Percentiles rank a stretch among this genome's conserved stretches.
Conservation (phyloP, 2,888 invertebrate genomes). For the Erpobdella octoculata region DNA sequence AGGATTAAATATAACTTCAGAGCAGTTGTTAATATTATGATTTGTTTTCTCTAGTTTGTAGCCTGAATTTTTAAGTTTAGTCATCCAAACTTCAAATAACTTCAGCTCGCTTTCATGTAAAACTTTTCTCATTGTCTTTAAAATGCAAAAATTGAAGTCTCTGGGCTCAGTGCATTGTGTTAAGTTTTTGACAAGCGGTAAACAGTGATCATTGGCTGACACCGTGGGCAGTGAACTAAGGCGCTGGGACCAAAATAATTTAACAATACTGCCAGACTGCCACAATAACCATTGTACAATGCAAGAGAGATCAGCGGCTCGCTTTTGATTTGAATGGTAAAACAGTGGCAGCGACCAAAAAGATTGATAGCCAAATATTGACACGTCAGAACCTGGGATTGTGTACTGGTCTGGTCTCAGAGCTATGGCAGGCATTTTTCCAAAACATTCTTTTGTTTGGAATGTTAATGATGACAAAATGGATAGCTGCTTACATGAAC, state of each 20-base stretch:
- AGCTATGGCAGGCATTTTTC: slow-evolving; percentile 25
- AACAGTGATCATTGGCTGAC: no score
- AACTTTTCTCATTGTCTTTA: neutral
- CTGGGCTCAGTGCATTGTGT: no score
- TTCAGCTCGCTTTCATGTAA: neutral
- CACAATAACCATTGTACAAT: slow-evolving; percentile 27
- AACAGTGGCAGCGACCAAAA: slow-evolving; percentile 30
- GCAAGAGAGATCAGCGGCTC: neutral
- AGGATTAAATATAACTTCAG: neutral
- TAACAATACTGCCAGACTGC: slow-evolving; percentile 16
- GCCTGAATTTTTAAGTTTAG: neutral
- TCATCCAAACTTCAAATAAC: neutral
- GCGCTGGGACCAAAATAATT: slow-evolving; percentile 6
- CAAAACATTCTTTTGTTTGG: no score
- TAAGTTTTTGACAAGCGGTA: no score
- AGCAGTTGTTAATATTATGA: neutral
- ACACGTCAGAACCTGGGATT: neutral
- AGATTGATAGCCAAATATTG: slow-evolving; percentile 17
- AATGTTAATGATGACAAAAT: no score
- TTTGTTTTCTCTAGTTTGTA: neutral
- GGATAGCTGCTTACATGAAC: no score
- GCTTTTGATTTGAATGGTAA: neutral
- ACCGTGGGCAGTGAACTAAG: no score
- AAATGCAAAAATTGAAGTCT: slow-evolving; percentile 1
- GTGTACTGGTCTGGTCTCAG: slow-evolving; percentile 2